phyloP scores from a whole-genome alignment of 92 coral and sea anemone species.

The Phenganax stokvisi region DNA sequence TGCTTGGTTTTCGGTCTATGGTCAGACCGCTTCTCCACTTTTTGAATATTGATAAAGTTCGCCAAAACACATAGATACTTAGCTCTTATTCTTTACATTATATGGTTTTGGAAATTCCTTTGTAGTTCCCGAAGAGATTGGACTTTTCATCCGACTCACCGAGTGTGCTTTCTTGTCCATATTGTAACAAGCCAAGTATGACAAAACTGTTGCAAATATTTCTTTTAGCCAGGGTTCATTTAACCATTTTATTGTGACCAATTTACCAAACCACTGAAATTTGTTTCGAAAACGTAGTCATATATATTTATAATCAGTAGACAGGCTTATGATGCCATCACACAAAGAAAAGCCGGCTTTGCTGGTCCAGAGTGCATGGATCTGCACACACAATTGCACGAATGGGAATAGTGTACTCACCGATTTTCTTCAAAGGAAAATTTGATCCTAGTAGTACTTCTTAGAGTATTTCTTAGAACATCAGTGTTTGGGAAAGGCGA shows the following conservation, averaged over 20 bases:
- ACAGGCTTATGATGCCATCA: neutral
- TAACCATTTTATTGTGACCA: constrained; percentile 65
- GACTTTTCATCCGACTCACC: constrained; percentile 24
- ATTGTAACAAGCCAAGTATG: constrained; percentile 47
- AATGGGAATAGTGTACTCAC: constrained; percentile 40
- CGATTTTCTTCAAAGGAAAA: constrained; percentile 65
- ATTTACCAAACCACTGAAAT: constrained; percentile 67
- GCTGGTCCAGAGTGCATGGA: neutral
- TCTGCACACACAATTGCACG: neutral
- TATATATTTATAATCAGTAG: too few species aligned
- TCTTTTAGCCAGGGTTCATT: constrained; percentile 64
- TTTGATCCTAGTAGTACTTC: constrained; percentile 48
- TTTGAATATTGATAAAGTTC: too few species aligned
- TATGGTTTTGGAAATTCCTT: too few species aligned
- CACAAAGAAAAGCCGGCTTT: too few species aligned
- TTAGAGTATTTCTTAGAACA: constrained; percentile 51
- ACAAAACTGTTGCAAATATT: constrained; percentile 55
- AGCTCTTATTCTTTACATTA: too few species aligned
- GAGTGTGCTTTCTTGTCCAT: constrained; percentile 45
- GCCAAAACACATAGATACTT: too few species aligned
- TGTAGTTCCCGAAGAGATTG: too few species aligned
- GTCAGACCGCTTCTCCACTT: too few species aligned
- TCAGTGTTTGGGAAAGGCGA: constrained; percentile 63
- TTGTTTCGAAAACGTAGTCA: neutral
- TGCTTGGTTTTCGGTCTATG: too few species aligned